Evolutionary conservation across 1,140 invertebrate genomes (phyloP).

Genomic region (Paraescarpia echinospica): DNA sequence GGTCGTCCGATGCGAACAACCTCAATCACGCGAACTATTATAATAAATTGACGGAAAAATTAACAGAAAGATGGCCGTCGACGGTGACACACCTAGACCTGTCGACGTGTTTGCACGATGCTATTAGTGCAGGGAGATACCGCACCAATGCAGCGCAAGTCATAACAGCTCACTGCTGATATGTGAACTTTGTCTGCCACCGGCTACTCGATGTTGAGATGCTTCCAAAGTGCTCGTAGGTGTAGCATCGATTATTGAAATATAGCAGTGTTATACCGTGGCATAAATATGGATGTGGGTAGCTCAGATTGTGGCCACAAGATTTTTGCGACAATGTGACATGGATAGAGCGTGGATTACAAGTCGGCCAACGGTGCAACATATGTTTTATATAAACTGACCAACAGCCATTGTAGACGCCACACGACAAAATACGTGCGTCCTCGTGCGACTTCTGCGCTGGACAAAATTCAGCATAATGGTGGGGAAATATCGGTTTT

Average conservation of each 20-base stretch:
- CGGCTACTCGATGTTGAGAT: neutral
- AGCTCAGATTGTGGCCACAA: neutral
- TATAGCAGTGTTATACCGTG: neutral
- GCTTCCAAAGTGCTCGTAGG: neutral
- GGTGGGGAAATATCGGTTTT: neutral
- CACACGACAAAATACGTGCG: neutral
- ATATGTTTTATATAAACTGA: neutral
- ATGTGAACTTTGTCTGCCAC: neutral
- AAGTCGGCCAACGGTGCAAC: neutral
- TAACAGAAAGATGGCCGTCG: neutral
- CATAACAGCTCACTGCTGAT: neutral
- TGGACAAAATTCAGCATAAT: neutral
- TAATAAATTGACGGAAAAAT: neutral
- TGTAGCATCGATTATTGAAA: neutral
- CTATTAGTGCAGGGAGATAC: neutral
- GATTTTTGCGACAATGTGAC: neutral
- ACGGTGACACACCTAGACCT: neutral
- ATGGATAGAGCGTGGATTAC: neutral
- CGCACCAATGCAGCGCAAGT: neutral
- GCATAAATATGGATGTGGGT: neutral
- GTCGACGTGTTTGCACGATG: neutral
- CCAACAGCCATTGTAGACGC: neutral
- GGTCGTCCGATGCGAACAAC: neutral
- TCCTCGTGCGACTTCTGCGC: neutral
- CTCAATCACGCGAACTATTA: neutral